Base-by-base conservation (phyloP, 2,888 invertebrate species). In the Choreutis nemorana region DNA sequence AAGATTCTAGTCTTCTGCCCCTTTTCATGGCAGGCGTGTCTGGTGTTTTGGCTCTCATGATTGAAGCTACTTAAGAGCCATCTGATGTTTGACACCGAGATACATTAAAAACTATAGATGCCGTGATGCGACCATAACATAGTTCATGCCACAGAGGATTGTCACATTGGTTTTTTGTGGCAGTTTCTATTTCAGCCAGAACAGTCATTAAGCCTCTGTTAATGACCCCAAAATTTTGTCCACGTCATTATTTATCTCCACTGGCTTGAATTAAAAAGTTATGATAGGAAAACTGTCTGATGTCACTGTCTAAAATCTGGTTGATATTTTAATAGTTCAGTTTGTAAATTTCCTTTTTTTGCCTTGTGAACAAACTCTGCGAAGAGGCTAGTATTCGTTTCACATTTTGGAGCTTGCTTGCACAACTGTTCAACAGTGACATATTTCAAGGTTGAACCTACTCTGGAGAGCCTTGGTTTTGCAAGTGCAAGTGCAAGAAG, bases 401-500 rank as follows among this genome's bases (percentile, higher is more conserved):
- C 23, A 23, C 8, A 8, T 4, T 9, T 4, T 9, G 23, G 6
- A 23, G 23, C 23, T 23, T 23, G 6, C 6, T 5, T 4, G 23
- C 8, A 23, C 9, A 23, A 9, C 6, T 23, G 8, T n/a, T 23
- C 10, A 4, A 9, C 10, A 23, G 23, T 23, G 4, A 23, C 10
- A 9, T 23, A 23, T 28, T 31, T 33, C 26, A 36, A 15, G 25
- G 32, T 31, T 9, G 25, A 31, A 14, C 35, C 29, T 21, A 32
- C 36, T 34, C 20, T 34, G 12, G 31, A 34, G 6, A 39, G 28
- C 6, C 2, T 31, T 13, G 33, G 24, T 33, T 35, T 34, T 31
- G 31, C 34, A 34, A 21, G 41, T 41, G 26, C 40, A 40, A 21
- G 39, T 42, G 9, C 28, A 12, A 13, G 38, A 28, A 9, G 36